Percentiles rank a stretch among this genome's conserved stretches.
Conservation (phyloP, 2,888 invertebrate genomes). For the Homarus gammarus region DNA sequence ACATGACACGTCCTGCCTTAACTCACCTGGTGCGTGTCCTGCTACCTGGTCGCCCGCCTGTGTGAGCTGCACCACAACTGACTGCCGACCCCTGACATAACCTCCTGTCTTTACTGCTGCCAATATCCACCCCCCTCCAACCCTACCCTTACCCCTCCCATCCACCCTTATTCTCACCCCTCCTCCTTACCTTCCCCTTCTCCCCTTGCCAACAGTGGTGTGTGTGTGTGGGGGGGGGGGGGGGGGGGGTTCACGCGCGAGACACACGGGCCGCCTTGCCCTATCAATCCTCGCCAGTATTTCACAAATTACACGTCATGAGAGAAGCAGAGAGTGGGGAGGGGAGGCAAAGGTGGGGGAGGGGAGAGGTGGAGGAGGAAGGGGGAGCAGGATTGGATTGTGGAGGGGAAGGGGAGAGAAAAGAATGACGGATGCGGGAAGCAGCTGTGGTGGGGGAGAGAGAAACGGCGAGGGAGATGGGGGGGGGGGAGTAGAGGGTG, state of each 20-base stretch:
- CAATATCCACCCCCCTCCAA: background rate
- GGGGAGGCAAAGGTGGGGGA: background rate
- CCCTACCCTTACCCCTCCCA: too few relatives aligned
- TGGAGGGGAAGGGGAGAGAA: background rate
- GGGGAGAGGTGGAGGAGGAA: background rate
- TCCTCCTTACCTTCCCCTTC: too few relatives aligned
- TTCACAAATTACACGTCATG: background rate
- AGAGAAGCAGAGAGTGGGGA: background rate
- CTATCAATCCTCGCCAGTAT: background rate
- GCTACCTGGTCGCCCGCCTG: too few relatives aligned
- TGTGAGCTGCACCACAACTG: too few relatives aligned
- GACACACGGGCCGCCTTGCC: too few relatives aligned
- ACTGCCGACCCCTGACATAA: too few relatives aligned
- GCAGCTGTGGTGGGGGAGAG: background rate
- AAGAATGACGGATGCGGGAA: background rate
- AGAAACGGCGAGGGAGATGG: background rate
- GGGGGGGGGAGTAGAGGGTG: background rate
- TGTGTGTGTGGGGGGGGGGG: too few relatives aligned
- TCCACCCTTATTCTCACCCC: too few relatives aligned
- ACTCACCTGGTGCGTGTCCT: too few relatives aligned
- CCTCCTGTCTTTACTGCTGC: background rate
- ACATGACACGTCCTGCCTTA: too few relatives aligned
- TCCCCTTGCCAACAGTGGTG: too few relatives aligned
- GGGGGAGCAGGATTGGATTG: background rate
- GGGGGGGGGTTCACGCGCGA: background rate